phyloP scores from a whole-genome alignment of 1,140 invertebrate species.

The Zaprionus inermis region DNA sequence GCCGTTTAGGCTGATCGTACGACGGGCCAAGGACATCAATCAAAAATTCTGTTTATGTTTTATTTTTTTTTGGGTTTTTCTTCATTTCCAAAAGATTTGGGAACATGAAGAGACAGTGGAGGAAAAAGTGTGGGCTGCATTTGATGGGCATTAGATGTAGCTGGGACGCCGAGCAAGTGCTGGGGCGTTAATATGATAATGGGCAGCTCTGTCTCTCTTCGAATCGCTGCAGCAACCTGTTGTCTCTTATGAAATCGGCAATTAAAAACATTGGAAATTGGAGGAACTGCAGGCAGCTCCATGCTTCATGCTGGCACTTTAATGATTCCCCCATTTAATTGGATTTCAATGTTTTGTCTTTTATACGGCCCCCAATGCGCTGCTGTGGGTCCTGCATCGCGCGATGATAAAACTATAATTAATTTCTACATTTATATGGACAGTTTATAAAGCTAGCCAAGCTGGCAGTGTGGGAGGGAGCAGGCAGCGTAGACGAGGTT shows the following conservation, averaged over 20 bases:
- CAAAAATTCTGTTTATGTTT: conserved; percentile 48
- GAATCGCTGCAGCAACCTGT: conserved; percentile 42
- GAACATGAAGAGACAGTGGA: not conserved
- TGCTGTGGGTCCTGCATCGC: conserved; percentile 58
- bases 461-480: conserved; percentile 14
- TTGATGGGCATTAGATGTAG: conserved; percentile 42
- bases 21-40: conserved; percentile 77
- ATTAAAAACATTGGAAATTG: conserved; percentile 58
- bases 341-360: conserved; percentile 75
- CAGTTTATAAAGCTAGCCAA: conserved; percentile 64
- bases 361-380: conserved; percentile 20
- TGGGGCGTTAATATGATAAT: conserved; percentile 80
- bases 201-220: conserved; percentile 57
- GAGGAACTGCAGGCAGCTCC: conserved; percentile 62
- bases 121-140: conserved; percentile 36
- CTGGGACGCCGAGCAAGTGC: not conserved
- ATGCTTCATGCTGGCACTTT: conserved; percentile 73
- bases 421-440: conserved; percentile 79
- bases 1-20: conserved; percentile 78
- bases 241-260: conserved; percentile 76
- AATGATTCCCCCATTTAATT: conserved; percentile 72
- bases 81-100: conserved; percentile 23
- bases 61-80: no score
- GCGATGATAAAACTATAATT: conserved; percentile 73
- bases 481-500: not conserved